Percentiles rank a stretch among this genome's conserved stretches.
These are phyloP conservation scores for Heterodera schachtii DNA, from an alignment of 1,140 invertebrate genomes.

Conservation along the genomic window DNA sequence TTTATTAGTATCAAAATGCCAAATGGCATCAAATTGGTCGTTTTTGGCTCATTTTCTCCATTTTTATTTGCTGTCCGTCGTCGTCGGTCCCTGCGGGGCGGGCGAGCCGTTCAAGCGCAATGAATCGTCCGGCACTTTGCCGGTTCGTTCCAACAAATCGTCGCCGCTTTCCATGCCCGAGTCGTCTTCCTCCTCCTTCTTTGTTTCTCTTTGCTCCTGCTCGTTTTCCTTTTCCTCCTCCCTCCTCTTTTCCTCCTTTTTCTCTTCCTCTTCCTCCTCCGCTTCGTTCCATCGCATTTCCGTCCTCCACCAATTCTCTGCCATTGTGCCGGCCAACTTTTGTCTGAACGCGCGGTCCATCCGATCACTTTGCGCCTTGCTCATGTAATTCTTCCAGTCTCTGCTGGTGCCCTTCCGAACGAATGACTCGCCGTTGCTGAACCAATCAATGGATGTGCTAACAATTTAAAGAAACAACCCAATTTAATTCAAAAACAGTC, in stretches of 20 bases:
- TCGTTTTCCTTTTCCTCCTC: background rate
- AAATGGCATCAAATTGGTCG: too few relatives aligned
- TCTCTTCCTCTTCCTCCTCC: background rate
- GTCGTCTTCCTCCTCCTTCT: background rate
- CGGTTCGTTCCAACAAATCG: background rate
- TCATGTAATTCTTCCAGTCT: slow-evolving; percentile 68
- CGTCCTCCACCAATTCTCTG: slow-evolving; percentile 53
- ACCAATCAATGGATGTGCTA: too few relatives aligned
- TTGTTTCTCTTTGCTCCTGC: too few relatives aligned
- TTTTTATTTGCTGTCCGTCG: too few relatives aligned
- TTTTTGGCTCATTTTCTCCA: too few relatives aligned
- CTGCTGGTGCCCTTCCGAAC: slow-evolving; percentile 66
- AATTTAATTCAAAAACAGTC: too few relatives aligned
- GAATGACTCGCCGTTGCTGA: slow-evolving; percentile 50
- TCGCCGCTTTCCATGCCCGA: slow-evolving; percentile 27
- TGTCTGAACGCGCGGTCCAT: slow-evolving; percentile 58
- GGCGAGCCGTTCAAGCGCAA: background rate
- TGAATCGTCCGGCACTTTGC: background rate
- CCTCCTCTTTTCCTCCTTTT: slow-evolving; percentile 41
- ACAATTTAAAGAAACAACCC: too few relatives aligned
- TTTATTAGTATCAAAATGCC: too few relatives aligned
- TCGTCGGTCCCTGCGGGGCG: background rate
- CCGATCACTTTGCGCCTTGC: slow-evolving; percentile 64
- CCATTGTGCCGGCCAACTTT: slow-evolving; percentile 51
- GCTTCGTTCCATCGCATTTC: slow-evolving; percentile 54